phyloP scores from a whole-genome alignment of 1,140 invertebrate genomes.

The Oppia nitens region DNA sequence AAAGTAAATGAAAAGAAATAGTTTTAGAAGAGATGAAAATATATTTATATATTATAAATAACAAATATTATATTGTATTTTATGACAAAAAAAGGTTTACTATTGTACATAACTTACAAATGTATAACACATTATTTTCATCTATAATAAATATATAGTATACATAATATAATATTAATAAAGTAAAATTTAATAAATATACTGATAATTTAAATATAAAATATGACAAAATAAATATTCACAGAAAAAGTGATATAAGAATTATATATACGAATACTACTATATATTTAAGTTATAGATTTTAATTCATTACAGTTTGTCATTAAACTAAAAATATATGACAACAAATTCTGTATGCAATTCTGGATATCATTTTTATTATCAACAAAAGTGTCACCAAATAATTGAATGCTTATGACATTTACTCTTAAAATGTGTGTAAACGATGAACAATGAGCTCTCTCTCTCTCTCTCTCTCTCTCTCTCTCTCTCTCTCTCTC shows the following conservation, averaged over 20 bases:
- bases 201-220: too few species aligned
- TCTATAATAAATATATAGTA: too few species aligned
- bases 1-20: neutral
- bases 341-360: neutral
- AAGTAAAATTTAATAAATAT: too few species aligned
- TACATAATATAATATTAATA: too few species aligned
- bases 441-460: too few species aligned
- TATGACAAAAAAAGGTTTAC: too few species aligned
- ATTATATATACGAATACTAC: too few species aligned
- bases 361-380: neutral
- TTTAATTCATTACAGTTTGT: neutral
- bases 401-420: neutral
- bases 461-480: too few species aligned
- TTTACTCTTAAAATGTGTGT: neutral
- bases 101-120: too few species aligned
- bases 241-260: neutral
- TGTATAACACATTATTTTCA: too few species aligned
- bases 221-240: neutral
- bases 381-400: neutral
- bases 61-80: neutral
- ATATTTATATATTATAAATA: neutral
- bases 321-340: neutral
- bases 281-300: too few species aligned
- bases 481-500: too few species aligned
- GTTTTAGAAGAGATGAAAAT: neutral